Evolutionary conservation across 2,113 vertebrate species (phyloP).

Genomic region (Sterrhoptilus dennistouni): DNA sequence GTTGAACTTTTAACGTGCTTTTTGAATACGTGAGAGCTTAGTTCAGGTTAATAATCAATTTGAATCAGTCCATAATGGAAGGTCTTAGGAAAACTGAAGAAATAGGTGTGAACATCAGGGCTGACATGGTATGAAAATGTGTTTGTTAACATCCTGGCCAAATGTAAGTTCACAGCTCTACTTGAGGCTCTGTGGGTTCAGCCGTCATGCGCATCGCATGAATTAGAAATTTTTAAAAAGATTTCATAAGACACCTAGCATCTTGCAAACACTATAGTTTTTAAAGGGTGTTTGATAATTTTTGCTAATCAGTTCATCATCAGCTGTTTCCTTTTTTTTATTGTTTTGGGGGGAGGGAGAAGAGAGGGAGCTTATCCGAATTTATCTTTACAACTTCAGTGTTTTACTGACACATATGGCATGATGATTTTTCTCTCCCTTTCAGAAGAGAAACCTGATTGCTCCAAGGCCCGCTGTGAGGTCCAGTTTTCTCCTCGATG

Average conservation of each 20-base stretch:
- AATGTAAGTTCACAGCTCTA: neutral
- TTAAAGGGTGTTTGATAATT: neutral
- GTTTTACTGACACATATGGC: neutral
- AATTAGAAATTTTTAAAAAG: neutral
- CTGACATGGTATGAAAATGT: neutral
- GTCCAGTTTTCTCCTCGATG: slow-evolving; percentile 91
- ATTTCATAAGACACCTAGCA: rapidly evolving
- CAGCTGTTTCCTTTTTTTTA: neutral
- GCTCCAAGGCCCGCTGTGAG: slow-evolving; percentile 88
- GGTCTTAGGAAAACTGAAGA: neutral
- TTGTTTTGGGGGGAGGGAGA: neutral
- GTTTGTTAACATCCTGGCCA: neutral
- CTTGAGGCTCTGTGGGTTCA: neutral
- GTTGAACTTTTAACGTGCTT: neutral
- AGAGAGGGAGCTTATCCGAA: neutral
- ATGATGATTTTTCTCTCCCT: slow-evolving; percentile 66
- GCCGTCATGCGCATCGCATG: rapidly evolving
- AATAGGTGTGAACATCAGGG: neutral
- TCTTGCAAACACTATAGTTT: neutral
- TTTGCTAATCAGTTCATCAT: neutral
- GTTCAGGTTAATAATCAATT: neutral
- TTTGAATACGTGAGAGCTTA: neutral
- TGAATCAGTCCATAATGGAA: neutral
- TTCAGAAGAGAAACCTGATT: slow-evolving; percentile 90
- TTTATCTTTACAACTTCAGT: neutral